phyloP scores from a whole-genome alignment of 2,888 invertebrate genomes.

The Leucania comma region DNA sequence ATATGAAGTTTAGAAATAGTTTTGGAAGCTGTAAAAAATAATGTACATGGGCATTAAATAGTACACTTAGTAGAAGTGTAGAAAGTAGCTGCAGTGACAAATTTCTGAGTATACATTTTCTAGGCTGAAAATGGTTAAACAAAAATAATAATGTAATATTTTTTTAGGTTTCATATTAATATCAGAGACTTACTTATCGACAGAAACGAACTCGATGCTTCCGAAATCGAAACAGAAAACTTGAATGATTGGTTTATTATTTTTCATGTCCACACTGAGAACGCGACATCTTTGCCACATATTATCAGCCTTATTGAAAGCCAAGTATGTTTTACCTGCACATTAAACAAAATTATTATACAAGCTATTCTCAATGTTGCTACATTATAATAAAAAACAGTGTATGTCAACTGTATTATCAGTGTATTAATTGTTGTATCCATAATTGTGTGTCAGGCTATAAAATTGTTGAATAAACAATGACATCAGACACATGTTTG shows the following conservation, averaged over 20 bases:
- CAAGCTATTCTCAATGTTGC: background rate
- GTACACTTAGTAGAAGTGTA: too few relatives aligned
- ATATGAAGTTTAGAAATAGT: too few relatives aligned
- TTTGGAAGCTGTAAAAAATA: too few relatives aligned
- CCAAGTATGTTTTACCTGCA: conserved; percentile 92
- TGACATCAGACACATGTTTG: background rate
- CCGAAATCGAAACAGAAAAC: conserved; percentile 93
- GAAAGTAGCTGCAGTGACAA: too few relatives aligned
- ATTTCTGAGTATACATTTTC: too few relatives aligned
- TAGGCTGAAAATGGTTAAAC: too few relatives aligned
- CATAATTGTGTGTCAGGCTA: background rate
- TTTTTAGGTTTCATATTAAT: background rate
- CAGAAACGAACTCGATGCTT: conserved; percentile 84
- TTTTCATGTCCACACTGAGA: conserved; percentile 73
- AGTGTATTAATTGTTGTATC: background rate
- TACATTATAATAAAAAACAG: background rate
- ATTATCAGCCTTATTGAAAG: conserved; percentile 88
- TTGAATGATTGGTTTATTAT: conserved; percentile 79
- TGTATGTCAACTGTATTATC: background rate
- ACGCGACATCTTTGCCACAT: conserved; percentile 93
- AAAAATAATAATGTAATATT: too few relatives aligned
- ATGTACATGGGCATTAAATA: too few relatives aligned
- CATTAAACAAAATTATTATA: conserved; percentile 12
- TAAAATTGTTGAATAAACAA: conserved; percentile 12
- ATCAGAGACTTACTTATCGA: conserved; percentile 83